Evolutionary conservation across 2,113 vertebrate genomes (phyloP).

Genomic region (Meles meles): DNA sequence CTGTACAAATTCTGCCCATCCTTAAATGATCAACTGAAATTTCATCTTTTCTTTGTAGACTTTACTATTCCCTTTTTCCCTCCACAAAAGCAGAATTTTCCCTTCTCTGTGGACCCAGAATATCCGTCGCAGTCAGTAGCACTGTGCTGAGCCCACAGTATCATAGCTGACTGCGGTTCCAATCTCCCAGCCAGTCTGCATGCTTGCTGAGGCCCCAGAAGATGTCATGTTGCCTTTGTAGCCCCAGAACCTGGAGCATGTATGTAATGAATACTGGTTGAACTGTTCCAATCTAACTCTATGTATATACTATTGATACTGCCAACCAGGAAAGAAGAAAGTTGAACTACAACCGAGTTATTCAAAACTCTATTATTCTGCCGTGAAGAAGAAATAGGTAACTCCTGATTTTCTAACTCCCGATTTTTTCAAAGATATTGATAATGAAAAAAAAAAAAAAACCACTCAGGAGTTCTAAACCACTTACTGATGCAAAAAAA

Average conservation of each 20-base stretch:
- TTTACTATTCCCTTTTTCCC: background rate
- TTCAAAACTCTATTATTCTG: conserved; percentile 23
- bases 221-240: background rate
- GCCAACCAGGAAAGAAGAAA: background rate
- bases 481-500: background rate
- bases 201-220: background rate
- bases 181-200: background rate
- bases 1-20: background rate
- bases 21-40: background rate
- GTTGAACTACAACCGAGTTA: background rate
- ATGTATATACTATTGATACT: background rate
- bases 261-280: background rate
- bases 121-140: background rate
- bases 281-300: background rate
- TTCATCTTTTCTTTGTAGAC: background rate
- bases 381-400: background rate
- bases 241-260: background rate
- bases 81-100: conserved; percentile 2
- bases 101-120: background rate
- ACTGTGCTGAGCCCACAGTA: background rate
- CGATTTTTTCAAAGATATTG: conserved; percentile 16
- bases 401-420: conserved; percentile 20
- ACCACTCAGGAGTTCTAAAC: background rate
- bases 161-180: background rate
- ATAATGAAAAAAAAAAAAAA: background rate